These are phyloP conservation scores for Neopelma chrysocephalum DNA, from an alignment of 2,797 vertebrate genomes.

Conservation along the genomic window DNA sequence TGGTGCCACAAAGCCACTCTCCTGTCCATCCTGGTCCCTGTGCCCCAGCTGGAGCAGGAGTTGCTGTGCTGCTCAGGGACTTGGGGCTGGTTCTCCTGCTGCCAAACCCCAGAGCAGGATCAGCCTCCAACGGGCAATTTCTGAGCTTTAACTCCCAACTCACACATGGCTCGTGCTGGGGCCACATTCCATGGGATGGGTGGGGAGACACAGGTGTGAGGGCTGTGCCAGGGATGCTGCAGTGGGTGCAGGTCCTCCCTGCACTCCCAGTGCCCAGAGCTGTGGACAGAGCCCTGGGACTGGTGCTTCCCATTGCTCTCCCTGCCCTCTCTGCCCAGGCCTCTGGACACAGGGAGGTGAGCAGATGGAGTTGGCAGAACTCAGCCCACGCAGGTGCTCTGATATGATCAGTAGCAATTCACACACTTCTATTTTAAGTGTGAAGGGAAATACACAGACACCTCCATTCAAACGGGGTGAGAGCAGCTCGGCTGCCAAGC, in stretches of 20 bases:
- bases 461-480: constrained; percentile 17
- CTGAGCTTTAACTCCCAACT: neutral
- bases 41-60: neutral
- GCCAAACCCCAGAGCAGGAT: neutral
- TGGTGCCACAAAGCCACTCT: neutral
- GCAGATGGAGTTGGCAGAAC: neutral
- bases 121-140: fast-evolving
- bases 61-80: neutral
- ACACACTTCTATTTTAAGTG: constrained; percentile 18
- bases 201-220: neutral
- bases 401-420: neutral
- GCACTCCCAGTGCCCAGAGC: fast-evolving
- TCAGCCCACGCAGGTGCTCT: neutral
- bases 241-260: neutral
- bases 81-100: neutral
- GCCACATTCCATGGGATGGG: fast-evolving
- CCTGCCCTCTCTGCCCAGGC: neutral
- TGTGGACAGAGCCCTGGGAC: neutral
- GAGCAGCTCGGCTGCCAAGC: constrained; percentile 21
- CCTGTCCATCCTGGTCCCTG: neutral
- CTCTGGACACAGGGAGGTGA: neutral
- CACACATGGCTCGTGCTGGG: fast-evolving
- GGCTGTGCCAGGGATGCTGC: neutral
- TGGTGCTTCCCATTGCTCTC: neutral
- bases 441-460: constrained; percentile 12